Evolutionary conservation across 2,113 vertebrate genomes (phyloP).

Genomic region (Chloroceryle aenea): DNA sequence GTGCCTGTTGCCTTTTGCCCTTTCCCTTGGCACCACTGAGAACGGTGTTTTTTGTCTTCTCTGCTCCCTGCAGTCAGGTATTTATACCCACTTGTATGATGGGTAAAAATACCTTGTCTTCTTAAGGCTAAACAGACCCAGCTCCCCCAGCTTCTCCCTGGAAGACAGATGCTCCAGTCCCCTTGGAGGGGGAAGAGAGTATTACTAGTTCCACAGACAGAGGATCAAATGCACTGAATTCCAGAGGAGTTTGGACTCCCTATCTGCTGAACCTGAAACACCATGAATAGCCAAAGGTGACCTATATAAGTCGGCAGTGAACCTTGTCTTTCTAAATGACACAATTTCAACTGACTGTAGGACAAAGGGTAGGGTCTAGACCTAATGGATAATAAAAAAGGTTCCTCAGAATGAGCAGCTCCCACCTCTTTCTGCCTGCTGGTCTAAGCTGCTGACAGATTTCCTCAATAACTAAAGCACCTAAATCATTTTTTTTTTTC

Average conservation of each 20-base stretch:
- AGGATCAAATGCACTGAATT: neutral
- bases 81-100: neutral
- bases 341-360: neutral
- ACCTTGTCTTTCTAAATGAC: neutral
- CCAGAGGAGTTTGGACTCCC: neutral
- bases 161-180: neutral
- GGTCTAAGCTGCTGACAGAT: neutral
- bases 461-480: neutral
- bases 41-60: neutral
- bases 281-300: neutral
- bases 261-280: neutral
- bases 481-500: neutral
- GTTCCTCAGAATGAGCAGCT: neutral
- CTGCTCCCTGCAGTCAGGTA: neutral
- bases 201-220: neutral
- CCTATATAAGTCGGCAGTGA: neutral
- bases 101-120: neutral
- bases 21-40: neutral
- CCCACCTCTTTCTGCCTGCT: neutral
- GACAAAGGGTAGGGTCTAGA: neutral
- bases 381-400: neutral
- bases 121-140: neutral
- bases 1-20: neutral
- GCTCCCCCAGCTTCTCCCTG: neutral
- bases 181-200: accelerated